These are phyloP conservation scores for Gonioctena quinquepunctata DNA, from an alignment of 1,140 invertebrate genomes.

Conservation along the genomic window DNA sequence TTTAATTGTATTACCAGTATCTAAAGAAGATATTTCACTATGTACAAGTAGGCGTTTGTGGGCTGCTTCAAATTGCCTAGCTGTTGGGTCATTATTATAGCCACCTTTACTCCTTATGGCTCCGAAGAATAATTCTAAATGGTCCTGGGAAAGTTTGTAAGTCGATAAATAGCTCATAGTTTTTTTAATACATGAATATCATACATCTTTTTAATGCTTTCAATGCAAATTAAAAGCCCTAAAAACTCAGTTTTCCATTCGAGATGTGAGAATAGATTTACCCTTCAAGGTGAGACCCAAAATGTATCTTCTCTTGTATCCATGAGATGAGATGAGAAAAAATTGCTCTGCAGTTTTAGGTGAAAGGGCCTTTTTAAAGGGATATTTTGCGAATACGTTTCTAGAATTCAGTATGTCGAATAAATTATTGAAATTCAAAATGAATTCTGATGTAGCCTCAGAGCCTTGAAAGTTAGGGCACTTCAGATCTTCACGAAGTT, in stretches of 20 bases:
- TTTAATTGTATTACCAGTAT: slow-evolving; percentile 19
- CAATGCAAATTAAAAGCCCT: slow-evolving; percentile 42
- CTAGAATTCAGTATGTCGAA: slow-evolving; percentile 48
- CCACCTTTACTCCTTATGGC: slow-evolving; percentile 44
- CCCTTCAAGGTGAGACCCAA: slow-evolving; percentile 21
- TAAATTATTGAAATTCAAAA: slow-evolving; percentile 33
- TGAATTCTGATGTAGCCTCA: slow-evolving; percentile 3
- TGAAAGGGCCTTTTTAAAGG: slow-evolving; percentile 24
- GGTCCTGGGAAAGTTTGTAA: slow-evolving; percentile 54
- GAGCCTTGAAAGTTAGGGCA: background rate
- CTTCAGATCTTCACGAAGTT: background rate
- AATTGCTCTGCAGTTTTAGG: slow-evolving; percentile 20
- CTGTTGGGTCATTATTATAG: slow-evolving; percentile 51
- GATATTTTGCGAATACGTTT: slow-evolving; percentile 29
- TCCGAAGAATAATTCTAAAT: slow-evolving; percentile 53
- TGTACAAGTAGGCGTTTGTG: slow-evolving; percentile 30
- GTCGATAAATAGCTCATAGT: slow-evolving; percentile 36
- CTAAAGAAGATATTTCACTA: slow-evolving; percentile 15
- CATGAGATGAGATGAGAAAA: slow-evolving; percentile 24
- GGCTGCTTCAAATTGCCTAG: slow-evolving; percentile 43
- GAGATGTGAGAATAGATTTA: slow-evolving; percentile 18
- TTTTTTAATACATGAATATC: slow-evolving; percentile 32
- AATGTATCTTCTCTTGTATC: slow-evolving; percentile 29
- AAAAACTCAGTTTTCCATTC: slow-evolving; percentile 43
- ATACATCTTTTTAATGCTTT: slow-evolving; percentile 41